phyloP scores from a whole-genome alignment of 2,797 vertebrate species.

The Halcyon badia region DNA sequence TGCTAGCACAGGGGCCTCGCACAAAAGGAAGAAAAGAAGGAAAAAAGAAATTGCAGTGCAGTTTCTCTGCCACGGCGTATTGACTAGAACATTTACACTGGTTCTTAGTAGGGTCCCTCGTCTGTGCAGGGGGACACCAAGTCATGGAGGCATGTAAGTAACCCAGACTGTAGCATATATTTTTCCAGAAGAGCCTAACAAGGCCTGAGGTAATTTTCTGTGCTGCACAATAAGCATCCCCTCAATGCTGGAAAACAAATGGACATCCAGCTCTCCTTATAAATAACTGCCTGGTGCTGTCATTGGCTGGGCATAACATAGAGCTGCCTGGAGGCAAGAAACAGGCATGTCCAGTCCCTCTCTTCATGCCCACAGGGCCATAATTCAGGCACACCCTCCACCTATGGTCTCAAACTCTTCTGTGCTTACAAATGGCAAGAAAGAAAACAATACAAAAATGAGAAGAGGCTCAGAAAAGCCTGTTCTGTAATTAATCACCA shows the following conservation, averaged over 20 bases:
- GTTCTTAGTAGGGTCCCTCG: not conserved
- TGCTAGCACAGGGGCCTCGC: not conserved
- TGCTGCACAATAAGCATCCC: not conserved
- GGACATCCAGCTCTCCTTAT: not conserved
- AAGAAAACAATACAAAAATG: not conserved
- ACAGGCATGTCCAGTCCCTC: not conserved
- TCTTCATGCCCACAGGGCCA: not conserved
- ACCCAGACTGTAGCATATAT: not conserved
- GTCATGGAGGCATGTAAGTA: not conserved
- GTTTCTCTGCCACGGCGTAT: constrained; percentile 23
- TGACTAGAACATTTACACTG: not conserved
- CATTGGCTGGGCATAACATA: not conserved
- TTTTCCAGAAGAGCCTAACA: constrained; percentile 3
- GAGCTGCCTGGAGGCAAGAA: not conserved
- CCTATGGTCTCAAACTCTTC: not conserved
- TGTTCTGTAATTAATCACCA: accelerated
- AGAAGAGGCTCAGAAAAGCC: not conserved
- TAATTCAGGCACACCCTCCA: not conserved
- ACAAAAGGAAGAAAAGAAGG: not conserved
- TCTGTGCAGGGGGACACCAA: not conserved
- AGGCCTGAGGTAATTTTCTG: constrained; percentile 2
- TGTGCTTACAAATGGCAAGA: not conserved
- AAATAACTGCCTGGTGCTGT: not conserved
- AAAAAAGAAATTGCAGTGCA: not conserved
- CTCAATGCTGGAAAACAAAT: not conserved